These are phyloP conservation scores for Athene noctua DNA, from an alignment of 2,113 vertebrate species.

Conservation along the genomic window DNA sequence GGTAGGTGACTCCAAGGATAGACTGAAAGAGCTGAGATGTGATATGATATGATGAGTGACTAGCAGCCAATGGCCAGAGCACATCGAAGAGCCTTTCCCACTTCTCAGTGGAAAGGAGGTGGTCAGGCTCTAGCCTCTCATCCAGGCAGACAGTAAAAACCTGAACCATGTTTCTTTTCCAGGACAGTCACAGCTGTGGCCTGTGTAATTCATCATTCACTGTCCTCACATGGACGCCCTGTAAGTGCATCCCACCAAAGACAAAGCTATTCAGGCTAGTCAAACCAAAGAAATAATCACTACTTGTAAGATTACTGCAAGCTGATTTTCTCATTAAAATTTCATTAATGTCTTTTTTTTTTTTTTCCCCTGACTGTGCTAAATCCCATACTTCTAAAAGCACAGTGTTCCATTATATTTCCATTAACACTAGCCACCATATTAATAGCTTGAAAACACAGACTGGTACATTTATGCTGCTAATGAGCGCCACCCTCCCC, in stretches of 20 bases:
- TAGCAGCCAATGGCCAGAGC: background rate
- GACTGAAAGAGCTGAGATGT: background rate
- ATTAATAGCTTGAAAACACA: constrained; percentile 24
- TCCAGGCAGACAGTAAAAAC: background rate
- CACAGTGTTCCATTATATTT: constrained; percentile 35
- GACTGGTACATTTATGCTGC: background rate
- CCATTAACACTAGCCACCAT: constrained; percentile 31
- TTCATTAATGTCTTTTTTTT: constrained; percentile 34
- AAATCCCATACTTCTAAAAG: constrained; percentile 31
- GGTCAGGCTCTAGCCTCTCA: background rate
- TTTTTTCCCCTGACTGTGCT: background rate
- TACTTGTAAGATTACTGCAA: constrained; percentile 55
- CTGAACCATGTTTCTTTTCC: background rate
- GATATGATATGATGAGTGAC: too few relatives aligned
- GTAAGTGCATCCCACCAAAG: background rate
- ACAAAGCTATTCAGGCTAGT: background rate
- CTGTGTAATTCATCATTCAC: background rate
- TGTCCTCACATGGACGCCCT: background rate
- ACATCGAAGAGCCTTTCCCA: rapidly evolving
- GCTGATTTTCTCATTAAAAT: constrained; percentile 63
- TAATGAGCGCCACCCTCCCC: background rate
- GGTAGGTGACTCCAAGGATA: background rate
- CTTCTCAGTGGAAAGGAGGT: background rate
- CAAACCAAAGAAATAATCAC: constrained; percentile 20
- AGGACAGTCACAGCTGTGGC: background rate